A percentile compares a stretch with the other conserved stretches of the same genome.
Conservation (phyloP, 1,140 invertebrate genomes). For the Caenorhabditis elegans region WBcel235 BX284605.5:13084001-13084500, state of each 20-base stretch:
- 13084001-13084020: not conserved
- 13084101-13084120: not conserved
- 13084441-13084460: conserved; percentile 19
- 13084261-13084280: conserved; percentile 22
- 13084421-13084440: not conserved
- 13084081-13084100: not conserved
- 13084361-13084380: conserved; percentile 16
- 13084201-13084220: not conserved
- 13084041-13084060: conserved; percentile 24
- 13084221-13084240: not conserved
- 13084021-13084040: conserved; percentile 3
- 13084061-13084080: not conserved
- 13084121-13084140: not conserved
- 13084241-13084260: not conserved
- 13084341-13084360: not conserved
- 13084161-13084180: not conserved
- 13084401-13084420: not conserved
- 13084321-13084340: not conserved
- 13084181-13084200: not conserved
- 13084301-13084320: conserved; percentile 25
- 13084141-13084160: not conserved
- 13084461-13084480: not conserved
- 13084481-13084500: not conserved
- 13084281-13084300: not conserved
- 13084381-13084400: too few species aligned